A percentile compares a stretch with the other conserved stretches of the same genome.
Conservation (phyloP, 1,140 invertebrate species). For the Drosophila serrata region DNA sequence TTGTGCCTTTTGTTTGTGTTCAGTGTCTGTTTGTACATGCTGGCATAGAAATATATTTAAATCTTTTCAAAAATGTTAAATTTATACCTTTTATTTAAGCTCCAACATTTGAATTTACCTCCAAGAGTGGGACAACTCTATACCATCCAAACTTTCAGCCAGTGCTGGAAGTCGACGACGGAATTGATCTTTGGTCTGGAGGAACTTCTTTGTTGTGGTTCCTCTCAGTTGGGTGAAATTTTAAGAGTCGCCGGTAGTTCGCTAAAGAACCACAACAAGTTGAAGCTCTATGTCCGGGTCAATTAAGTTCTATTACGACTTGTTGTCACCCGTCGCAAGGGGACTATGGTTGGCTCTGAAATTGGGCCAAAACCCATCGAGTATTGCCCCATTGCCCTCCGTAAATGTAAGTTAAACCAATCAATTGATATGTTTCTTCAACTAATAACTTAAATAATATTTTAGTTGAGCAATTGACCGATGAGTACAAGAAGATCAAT, state of each 20-base stretch:
- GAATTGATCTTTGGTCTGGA: constrained; percentile 19
- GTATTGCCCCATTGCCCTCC: constrained; percentile 87
- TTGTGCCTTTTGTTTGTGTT: constrained; percentile 23
- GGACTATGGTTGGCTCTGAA: constrained; percentile 90
- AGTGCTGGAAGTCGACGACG: constrained; percentile 23
- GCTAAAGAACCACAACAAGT: background rate
- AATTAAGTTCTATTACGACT: constrained; percentile 90
- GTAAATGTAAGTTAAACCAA: constrained; percentile 86
- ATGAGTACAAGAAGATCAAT: constrained; percentile 91
- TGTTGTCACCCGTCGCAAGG: constrained; percentile 91
- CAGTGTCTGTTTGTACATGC: background rate
- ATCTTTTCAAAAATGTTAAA: background rate
- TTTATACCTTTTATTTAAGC: background rate
- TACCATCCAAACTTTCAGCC: background rate
- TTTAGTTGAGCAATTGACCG: constrained; percentile 90
- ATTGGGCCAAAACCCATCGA: constrained; percentile 88
- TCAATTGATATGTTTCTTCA: background rate
- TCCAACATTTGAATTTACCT: constrained; percentile 1
- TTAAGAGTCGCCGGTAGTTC: constrained; percentile 23
- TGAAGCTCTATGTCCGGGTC: constrained; percentile 24
- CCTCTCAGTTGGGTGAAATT: constrained; percentile 6
- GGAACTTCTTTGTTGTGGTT: constrained; percentile 7
- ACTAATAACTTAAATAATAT: background rate
- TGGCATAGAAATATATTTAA: constrained; percentile 9
- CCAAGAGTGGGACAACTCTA: constrained; percentile 29